These are phyloP conservation scores for Acromyrmex heyeri DNA, from an alignment of 1,140 invertebrate genomes.

Conservation along the genomic window DNA sequence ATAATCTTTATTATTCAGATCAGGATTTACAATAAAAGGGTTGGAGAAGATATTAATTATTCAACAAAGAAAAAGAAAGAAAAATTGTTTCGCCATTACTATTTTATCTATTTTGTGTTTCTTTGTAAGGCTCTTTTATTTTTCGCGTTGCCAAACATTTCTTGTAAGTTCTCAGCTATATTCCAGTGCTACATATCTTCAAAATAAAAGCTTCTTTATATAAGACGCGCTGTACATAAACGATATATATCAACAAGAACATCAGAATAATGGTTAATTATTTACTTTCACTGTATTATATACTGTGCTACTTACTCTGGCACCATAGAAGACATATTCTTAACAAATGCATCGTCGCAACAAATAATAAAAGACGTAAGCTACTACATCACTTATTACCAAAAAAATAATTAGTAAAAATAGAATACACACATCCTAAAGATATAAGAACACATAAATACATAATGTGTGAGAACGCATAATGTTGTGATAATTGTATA, in stretches of 20 bases:
- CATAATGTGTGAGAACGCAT: not conserved
- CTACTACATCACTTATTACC: not conserved
- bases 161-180: not conserved
- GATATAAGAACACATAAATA: not conserved
- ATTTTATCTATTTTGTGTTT: not conserved
- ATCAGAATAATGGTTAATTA: not conserved
- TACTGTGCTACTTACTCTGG: slow-evolving; percentile 13
- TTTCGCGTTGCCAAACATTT: not conserved
- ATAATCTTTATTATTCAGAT: not conserved
- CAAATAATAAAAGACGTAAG: not conserved
- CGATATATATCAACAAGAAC: not conserved
- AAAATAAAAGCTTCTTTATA: not conserved
- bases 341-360: slow-evolving; percentile 34
- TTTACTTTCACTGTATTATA: not conserved
- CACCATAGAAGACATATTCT: slow-evolving; percentile 6
- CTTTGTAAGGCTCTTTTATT: not conserved
- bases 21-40: not conserved
- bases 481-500: not conserved
- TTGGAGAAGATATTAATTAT: not conserved
- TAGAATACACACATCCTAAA: not conserved
- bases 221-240: not conserved
- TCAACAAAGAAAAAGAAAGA: not conserved
- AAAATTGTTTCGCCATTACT: not conserved
- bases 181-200: not conserved
- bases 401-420: not conserved